Conservation (phyloP, 2,797 vertebrate species). For the Melanotaenia pygmaea region DNA sequence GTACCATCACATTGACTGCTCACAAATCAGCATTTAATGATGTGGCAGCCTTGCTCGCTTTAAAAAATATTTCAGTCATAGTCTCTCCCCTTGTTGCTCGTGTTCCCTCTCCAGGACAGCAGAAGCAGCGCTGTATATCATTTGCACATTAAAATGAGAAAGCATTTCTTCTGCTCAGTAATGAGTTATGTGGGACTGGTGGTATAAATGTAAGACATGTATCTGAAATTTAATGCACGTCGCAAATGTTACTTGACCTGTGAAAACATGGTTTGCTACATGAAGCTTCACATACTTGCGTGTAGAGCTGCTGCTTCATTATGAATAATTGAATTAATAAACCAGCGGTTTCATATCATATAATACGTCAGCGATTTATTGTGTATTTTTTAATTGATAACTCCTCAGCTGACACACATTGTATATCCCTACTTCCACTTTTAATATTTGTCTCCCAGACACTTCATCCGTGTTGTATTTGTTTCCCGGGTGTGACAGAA, state of each 20-base stretch:
- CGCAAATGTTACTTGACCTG: slow-evolving; percentile 8
- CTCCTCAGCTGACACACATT: slow-evolving; percentile 16
- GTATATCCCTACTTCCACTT: neutral
- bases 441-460: slow-evolving; percentile 20
- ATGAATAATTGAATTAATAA: slow-evolving; percentile 41
- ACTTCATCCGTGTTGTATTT: slow-evolving; percentile 36
- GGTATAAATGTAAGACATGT: slow-evolving; percentile 11
- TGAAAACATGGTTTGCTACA: slow-evolving; percentile 20
- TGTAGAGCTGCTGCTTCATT: slow-evolving; percentile 18
- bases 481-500: slow-evolving; percentile 39
- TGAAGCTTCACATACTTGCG: slow-evolving; percentile 10
- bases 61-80: slow-evolving; percentile 36
- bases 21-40: slow-evolving; percentile 58
- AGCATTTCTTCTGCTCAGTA: slow-evolving; percentile 35
- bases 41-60: slow-evolving; percentile 47
- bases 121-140: slow-evolving; percentile 53
- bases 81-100: slow-evolving; percentile 15
- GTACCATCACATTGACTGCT: slow-evolving; percentile 22
- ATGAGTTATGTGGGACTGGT: slow-evolving; percentile 45
- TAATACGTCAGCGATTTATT: slow-evolving; percentile 23
- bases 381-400: slow-evolving; percentile 45
- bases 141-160: slow-evolving; percentile 50
- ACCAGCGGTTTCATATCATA: slow-evolving; percentile 22
- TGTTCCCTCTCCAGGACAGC: slow-evolving; percentile 37
- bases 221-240: slow-evolving; percentile 33